Base-by-base conservation (phyloP, 2,888 invertebrate genomes). In the Euzetes globulus region DNA sequence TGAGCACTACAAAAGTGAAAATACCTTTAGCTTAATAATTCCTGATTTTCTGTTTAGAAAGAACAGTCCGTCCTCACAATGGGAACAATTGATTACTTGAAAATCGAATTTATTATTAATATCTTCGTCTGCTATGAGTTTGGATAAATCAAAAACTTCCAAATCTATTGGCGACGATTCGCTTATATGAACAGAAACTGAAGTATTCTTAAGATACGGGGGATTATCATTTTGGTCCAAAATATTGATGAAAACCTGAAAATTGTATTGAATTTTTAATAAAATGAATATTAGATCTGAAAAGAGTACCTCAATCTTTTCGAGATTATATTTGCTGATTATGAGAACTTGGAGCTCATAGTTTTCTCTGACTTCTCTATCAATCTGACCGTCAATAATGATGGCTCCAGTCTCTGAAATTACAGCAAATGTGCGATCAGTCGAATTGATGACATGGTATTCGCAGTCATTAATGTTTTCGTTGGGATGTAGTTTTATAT, bases 191-290 rank as follows among this genome's bases (percentile, higher is more conserved):
- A 75, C 41, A 27, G 29, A 37, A 13, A 73, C 41, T 7, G 75
- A 75, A 22, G 65, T 71, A 33, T 71, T 60, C n/a, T 52, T 71
- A n/a, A 75, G 37, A 50, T 41, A 71, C 1, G 75, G 75, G 17
- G 75, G 72, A 52, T 75, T 75, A 52, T 75, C 75, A 45, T 75
- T 72, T 15, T 50, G 41, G 41, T 75, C 75, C 63, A 75, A 22
- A 13, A 75, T 45, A n/a, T 71, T 58, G 7, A 60, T 52, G 19
- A 78, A 77, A 82, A 75, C 71, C 75, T 75, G 55, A 29, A 19
- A 5, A 47, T 19, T 47, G 17, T 22, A 29, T 41, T 27, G 4
- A 29, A 22, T 71, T 27, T 7, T 71, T 27, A n/a, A 9, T 29
- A 6, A 41, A 25, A 29, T 65, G 6, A 52, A 17, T 11, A 17